Conservation (phyloP, 1,140 invertebrate genomes). For the Gryllus bimaculatus region DNA sequence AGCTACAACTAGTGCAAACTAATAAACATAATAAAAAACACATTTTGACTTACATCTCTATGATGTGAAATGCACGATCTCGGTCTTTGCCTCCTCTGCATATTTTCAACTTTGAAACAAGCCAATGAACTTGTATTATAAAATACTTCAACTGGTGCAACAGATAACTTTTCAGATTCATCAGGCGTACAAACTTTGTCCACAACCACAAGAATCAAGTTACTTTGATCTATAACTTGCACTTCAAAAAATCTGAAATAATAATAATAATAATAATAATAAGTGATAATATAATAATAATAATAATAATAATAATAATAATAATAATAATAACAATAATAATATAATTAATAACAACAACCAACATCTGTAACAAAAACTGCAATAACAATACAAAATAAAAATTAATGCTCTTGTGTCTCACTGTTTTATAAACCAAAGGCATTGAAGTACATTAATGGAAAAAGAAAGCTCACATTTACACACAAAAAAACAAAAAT, state of each 20-base stretch:
- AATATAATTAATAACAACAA: too few relatives aligned
- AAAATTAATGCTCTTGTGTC: too few relatives aligned
- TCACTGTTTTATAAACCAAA: too few relatives aligned
- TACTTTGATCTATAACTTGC: slow-evolving; percentile 71
- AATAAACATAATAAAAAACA: background rate
- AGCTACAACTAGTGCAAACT: too few relatives aligned
- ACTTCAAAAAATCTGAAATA: slow-evolving; percentile 64
- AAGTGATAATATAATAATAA: too few relatives aligned
- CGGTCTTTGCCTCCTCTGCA: slow-evolving; percentile 50
- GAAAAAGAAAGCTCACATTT: too few relatives aligned
- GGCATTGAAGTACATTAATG: too few relatives aligned
- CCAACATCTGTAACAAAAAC: too few relatives aligned
- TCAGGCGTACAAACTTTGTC: slow-evolving; percentile 48
- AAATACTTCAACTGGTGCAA: slow-evolving; percentile 49
- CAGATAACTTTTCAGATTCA: slow-evolving; percentile 32
- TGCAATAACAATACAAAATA: too few relatives aligned
- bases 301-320: too few relatives aligned
- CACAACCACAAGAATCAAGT: slow-evolving; percentile 73
- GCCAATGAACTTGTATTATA: slow-evolving; percentile 48
- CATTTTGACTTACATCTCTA: background rate
- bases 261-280: background rate
- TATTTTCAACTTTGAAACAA: slow-evolving; percentile 48
- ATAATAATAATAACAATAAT: too few relatives aligned
- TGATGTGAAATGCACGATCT: slow-evolving; percentile 51
- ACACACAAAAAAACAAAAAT: too few relatives aligned